These are phyloP conservation scores for Parazoanthus atlanticus DNA, from an alignment of 92 coral and sea anemone species.

Conservation along the genomic window DNA sequence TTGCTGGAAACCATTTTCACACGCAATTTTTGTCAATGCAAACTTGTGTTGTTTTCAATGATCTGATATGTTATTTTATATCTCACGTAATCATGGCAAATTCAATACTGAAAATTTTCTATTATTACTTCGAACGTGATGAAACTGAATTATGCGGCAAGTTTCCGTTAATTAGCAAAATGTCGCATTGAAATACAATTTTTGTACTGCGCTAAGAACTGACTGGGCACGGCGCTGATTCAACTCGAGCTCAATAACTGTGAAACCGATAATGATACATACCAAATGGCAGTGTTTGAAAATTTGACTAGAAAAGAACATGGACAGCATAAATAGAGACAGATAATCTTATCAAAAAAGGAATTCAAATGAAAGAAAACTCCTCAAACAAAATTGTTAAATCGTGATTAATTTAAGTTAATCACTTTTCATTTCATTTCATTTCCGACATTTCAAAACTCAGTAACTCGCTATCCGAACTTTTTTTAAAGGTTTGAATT, in stretches of 20 bases:
- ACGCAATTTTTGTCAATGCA: background rate
- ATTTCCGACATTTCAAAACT: background rate
- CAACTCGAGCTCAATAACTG: conserved; percentile 17
- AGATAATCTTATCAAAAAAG: conserved; percentile 29
- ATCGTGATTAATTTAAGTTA: background rate
- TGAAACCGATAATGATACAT: no score
- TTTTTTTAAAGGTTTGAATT: no score
- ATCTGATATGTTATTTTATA: background rate
- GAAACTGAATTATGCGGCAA: no score
- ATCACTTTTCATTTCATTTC: no score
- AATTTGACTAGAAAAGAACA: background rate
- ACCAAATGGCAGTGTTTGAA: no score
- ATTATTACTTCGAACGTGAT: no score
- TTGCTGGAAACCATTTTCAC: background rate
- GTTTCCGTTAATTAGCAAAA: no score
- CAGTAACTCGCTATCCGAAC: background rate
- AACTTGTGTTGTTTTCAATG: background rate
- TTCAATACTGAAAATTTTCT: background rate
- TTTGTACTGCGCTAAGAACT: no score
- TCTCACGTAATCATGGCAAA: background rate
- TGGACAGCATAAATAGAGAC: conserved; percentile 26
- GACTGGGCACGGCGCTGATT: background rate
- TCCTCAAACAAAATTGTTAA: background rate
- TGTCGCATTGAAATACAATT: background rate
- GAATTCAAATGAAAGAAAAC: background rate